Evolutionary conservation across 2,797 vertebrate genomes (phyloP).

Genomic region (Microctenopoma lineatum): DNA sequence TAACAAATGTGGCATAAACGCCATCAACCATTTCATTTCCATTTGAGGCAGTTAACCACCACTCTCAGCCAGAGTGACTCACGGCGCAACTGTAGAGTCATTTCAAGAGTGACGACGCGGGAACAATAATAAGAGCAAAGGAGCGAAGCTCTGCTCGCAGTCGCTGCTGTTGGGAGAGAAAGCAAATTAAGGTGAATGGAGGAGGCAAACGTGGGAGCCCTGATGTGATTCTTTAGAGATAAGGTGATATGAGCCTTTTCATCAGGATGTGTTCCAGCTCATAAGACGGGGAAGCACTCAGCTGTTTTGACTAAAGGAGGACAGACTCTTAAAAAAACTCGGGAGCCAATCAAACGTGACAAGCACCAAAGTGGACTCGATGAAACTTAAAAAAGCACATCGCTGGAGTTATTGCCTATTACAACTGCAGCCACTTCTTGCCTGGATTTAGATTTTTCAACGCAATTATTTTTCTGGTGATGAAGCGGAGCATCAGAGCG

Average conservation of each 20-base stretch:
- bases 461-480: slow-evolving; percentile 57
- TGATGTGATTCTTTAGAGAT: slow-evolving; percentile 50
- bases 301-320: slow-evolving; percentile 34
- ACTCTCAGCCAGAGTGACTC: slow-evolving; percentile 46
- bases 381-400: slow-evolving; percentile 31
- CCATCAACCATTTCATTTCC: slow-evolving; percentile 53
- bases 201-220: slow-evolving; percentile 35
- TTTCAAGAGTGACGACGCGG: slow-evolving; percentile 55
- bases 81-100: slow-evolving; percentile 52
- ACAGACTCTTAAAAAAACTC: slow-evolving; percentile 32
- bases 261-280: slow-evolving; percentile 27
- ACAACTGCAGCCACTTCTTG: slow-evolving; percentile 34
- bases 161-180: slow-evolving; percentile 36
- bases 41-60: slow-evolving; percentile 47
- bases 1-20: slow-evolving; percentile 47
- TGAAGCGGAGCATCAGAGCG: slow-evolving; percentile 33
- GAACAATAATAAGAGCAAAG: slow-evolving; percentile 48
- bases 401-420: slow-evolving; percentile 42
- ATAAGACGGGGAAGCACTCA: slow-evolving; percentile 35
- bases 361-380: slow-evolving; percentile 45
- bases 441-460: slow-evolving; percentile 46
- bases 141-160: slow-evolving; percentile 31
- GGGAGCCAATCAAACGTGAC: slow-evolving; percentile 39
- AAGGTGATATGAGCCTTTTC: slow-evolving; percentile 47
- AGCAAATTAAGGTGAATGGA: slow-evolving; percentile 43